phyloP scores from a whole-genome alignment of 2,888 invertebrate genomes.

The Anoplius nigerrimus region DNA sequence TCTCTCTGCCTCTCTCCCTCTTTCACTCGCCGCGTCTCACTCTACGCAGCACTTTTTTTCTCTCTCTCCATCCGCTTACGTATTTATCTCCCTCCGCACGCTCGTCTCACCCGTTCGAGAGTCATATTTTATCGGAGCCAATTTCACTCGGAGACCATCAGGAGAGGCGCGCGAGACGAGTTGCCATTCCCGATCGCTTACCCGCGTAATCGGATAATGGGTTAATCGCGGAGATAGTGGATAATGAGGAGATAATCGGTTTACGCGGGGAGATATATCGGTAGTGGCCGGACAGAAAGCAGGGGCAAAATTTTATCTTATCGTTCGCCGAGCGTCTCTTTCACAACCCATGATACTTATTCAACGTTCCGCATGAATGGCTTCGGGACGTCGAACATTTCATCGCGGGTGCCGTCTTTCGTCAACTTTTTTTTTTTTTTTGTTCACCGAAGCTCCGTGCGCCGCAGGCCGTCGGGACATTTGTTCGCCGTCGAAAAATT shows the following conservation, averaged over 20 bases:
- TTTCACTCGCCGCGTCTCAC: background rate
- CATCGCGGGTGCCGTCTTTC: background rate
- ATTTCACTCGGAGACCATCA: constrained; percentile 30
- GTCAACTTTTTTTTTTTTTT: too few species aligned
- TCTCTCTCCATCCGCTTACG: constrained; percentile 7
- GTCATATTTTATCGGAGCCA: constrained; percentile 40
- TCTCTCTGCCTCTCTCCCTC: background rate
- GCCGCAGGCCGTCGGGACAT: background rate
- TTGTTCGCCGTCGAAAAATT: background rate
- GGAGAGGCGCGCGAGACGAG: constrained; percentile 9
- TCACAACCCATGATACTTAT: too few species aligned
- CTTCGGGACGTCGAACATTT: background rate
- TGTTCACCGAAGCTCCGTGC: too few species aligned
- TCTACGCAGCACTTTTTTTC: too few species aligned
- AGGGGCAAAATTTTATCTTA: background rate
- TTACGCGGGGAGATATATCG: background rate
- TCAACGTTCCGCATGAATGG: too few species aligned
- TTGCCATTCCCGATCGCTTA: constrained; percentile 26
- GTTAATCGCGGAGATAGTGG: background rate
- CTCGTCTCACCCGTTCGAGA: constrained; percentile 35
- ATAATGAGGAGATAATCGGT: too few species aligned
- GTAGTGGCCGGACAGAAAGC: background rate
- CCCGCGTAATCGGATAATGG: constrained; percentile 15
- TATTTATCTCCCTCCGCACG: background rate
- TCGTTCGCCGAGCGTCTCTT: too few species aligned